Evolutionary conservation across 1,140 invertebrate species (phyloP), one percentile per base, ranked within the genome.

Genomic region (Radopholus similis): DNA sequence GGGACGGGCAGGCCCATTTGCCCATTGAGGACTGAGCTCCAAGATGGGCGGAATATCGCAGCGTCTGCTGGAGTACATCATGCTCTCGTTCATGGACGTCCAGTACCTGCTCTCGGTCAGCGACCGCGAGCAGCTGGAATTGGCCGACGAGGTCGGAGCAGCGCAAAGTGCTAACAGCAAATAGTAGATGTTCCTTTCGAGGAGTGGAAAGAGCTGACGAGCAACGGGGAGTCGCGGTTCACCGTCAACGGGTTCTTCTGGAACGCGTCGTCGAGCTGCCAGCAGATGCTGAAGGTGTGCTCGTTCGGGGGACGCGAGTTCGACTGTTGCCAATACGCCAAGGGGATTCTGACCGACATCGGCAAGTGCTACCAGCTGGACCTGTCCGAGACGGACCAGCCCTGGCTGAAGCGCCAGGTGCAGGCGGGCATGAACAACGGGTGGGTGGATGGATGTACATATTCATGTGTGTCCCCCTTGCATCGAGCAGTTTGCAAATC

Each of bases 401-500:
- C 40, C 4, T 78, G 77, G 71, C 32, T 78, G 42, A 75, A 68
- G 23, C 38, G 65, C 23, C 76, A 78, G 53, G 64, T 66, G 32
- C 77, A 80, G 37, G 42, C 73, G 26, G 78, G 78, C 53, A 77
- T 81, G 32, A 80, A 80, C 62, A 80, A 80, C 65, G 76, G 75
- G 71, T 75, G 6, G 11, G 3, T n/a, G 1, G 3, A 11, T 70
- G 8, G 15, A 28, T 32, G 18, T 3, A 21, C 37, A 2, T n/a
- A 59, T 21, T 15, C 4, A 70, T 1, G 18, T 57, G 18, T 40
- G 51, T 32, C n/a, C n/a, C 5, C 34, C 4, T 11, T 35, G 21
- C 18, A 28, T 40, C 37, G 53, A 65, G 21, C 32, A 77, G 75
- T 21, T 62, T 80, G 11, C 79, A 80, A 66, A 71, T 81, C 40